Base-by-base conservation (phyloP, 2,797 vertebrate genomes). In the Darevskia nairensis region DNA sequence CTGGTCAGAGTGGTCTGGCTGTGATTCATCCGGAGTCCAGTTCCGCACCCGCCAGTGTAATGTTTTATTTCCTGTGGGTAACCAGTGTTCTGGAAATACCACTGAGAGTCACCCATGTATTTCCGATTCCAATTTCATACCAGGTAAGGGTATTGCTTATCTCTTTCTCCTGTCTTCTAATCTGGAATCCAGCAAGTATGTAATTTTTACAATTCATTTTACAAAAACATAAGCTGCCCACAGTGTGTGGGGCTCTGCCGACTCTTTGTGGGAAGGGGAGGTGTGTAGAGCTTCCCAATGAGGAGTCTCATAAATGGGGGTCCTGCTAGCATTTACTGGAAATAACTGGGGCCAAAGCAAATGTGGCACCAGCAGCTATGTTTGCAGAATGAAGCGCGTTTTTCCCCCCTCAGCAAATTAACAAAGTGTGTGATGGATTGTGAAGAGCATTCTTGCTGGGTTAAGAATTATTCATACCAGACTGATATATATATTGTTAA, bases 1-100 rank as follows among this genome's bases (percentile, higher is more conserved):
- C 90, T 99, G 99, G 99, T 99, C 99, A 0, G 96, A 97, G 90
- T 99, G 99, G 99, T 98, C 98, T 0, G 96, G 95, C 59, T 99
- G 99, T 0, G 98, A 98, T 88, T 95, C 97, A 0, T 97, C 97
- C 0, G 97, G 98, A 0, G 46, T 95, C 91, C 99, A 99, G 95
- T 91, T 96, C 89, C 98, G 99, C 0, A 71, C 96, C 74, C 98
- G 99, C 69, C 98, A 98, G 92, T 99, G 99, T 72, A 90, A 98
- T 81, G 95, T 98, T 75, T 95, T 98, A 46, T 99, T 99, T 90
- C 99, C 99, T 0, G 97, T 98, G 91, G 98, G 98, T 86, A 98
- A 96, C 95, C 98, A 99, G 96, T 99, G 99, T 94, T 97, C 97
- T 0, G 98, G 98, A 87, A 99, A 99, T 93, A 95, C 94, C 94